Conservation (phyloP, 2,888 invertebrate species). For the Gasteruption jaculator region DNA sequence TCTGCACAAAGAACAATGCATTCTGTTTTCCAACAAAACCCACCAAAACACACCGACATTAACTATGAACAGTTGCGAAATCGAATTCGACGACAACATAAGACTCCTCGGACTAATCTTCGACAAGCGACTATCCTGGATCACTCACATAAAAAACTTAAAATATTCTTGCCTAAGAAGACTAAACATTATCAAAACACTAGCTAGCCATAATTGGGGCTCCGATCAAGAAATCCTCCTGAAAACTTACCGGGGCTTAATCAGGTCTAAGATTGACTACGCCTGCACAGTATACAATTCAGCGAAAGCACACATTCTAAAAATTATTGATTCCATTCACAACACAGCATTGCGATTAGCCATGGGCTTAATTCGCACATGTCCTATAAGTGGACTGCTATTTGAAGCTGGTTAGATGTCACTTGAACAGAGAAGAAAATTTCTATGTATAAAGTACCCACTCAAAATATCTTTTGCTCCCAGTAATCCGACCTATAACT, state of each 20-base stretch:
- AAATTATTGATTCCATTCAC: slow-evolving; percentile 9
- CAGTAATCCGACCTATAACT: no score
- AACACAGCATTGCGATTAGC: slow-evolving; percentile 5
- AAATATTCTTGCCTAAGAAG: slow-evolving; percentile 8
- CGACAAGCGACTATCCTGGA: slow-evolving; percentile 18
- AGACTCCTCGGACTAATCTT: slow-evolving; percentile 16
- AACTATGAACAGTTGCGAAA: no score
- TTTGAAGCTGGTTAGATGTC: no score
- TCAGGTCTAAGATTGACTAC: not conserved
- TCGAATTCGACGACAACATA: not conserved
- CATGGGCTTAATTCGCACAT: not conserved
- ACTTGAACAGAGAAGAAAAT: no score
- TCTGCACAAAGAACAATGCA: slow-evolving; percentile 20
- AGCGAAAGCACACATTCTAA: no score
- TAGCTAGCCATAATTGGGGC: slow-evolving; percentile 16
- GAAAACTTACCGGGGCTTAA: not conserved
- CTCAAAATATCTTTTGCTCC: slow-evolving; percentile 3
- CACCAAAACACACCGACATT: no score
- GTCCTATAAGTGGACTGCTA: no score
- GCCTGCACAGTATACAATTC: not conserved
- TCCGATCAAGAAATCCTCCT: slow-evolving; percentile 8
- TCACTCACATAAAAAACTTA: slow-evolving; percentile 10
- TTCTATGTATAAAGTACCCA: no score
- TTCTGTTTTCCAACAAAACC: slow-evolving; percentile 13
- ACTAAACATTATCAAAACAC: slow-evolving; percentile 11